Percentiles rank a stretch among this genome's conserved stretches.
Evolutionary conservation across 2,888 invertebrate species (phyloP).

Genomic region (Melipona bicolor): DNA sequence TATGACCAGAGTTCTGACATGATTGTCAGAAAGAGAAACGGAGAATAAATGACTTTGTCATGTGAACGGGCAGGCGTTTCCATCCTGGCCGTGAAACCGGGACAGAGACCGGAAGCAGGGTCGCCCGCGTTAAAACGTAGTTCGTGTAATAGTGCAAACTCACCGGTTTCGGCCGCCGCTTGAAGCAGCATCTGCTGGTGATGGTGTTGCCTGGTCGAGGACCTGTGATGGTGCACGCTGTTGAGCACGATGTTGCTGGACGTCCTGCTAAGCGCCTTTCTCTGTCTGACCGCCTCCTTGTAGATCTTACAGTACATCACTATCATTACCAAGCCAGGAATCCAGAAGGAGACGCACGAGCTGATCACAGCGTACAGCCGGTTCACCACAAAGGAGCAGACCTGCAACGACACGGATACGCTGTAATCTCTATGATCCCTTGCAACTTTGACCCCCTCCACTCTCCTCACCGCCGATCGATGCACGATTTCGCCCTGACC

Average conservation of each 20-base stretch:
- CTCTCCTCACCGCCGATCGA: constrained; percentile 9
- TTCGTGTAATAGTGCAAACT: constrained; percentile 75
- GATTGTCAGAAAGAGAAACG: no score
- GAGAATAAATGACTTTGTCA: neutral
- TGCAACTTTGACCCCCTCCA: neutral
- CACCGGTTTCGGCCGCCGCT: constrained; percentile 81
- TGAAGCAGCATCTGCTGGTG: constrained; percentile 83
- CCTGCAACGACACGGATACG: constrained; percentile 61
- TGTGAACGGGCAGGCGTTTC: neutral
- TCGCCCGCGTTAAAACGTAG: neutral
- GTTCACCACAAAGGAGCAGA: constrained; percentile 94
- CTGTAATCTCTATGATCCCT: neutral
- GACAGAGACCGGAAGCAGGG: neutral
- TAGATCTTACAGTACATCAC: constrained; percentile 94
- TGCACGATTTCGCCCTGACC: neutral
- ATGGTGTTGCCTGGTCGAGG: constrained; percentile 89
- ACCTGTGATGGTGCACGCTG: constrained; percentile 92
- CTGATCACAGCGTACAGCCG: constrained; percentile 94
- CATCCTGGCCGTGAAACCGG: neutral
- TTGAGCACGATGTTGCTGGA: constrained; percentile 94
- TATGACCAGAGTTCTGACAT: no score
- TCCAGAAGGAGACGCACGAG: constrained; percentile 96
- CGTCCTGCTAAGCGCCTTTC: constrained; percentile 93
- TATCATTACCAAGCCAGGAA: constrained; percentile 96
- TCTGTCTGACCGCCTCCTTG: constrained; percentile 92